Evolutionary conservation across 2,113 vertebrate species (phyloP).

Genomic region (Eurypyga helias): DNA sequence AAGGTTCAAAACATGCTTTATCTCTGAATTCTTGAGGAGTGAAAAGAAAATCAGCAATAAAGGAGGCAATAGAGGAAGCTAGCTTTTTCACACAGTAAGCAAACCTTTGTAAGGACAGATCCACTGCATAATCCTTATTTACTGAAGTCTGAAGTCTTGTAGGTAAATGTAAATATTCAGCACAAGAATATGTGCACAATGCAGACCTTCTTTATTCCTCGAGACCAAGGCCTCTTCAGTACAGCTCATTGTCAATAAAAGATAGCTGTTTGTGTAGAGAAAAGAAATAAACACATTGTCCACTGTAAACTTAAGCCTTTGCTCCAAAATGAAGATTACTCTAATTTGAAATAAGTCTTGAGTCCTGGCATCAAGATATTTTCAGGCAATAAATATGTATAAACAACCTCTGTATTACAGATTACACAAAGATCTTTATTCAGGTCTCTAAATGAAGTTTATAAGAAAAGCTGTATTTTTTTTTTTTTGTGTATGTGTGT

Average conservation of each 20-base stretch:
- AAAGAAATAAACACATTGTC: slow-evolving; percentile 24
- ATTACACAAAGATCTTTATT: background rate
- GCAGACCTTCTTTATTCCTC: slow-evolving; percentile 31
- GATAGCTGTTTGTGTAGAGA: background rate
- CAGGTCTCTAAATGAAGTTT: background rate
- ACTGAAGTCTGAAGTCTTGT: slow-evolving; percentile 33
- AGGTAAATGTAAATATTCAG: slow-evolving; percentile 64
- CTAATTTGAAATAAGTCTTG: background rate
- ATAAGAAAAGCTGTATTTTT: background rate
- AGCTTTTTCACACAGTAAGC: slow-evolving; percentile 3
- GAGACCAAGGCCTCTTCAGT: background rate
- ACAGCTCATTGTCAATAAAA: background rate
- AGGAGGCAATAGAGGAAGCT: background rate
- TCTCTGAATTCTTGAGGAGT: background rate
- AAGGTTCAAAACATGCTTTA: background rate
- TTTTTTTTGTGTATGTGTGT: background rate
- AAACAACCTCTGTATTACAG: background rate
- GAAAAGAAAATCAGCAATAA: slow-evolving; percentile 38
- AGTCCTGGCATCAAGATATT: background rate
- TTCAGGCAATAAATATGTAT: background rate
- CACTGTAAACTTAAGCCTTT: background rate
- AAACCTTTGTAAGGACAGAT: slow-evolving; percentile 47
- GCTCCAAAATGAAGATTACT: background rate
- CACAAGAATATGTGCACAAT: slow-evolving; percentile 34
- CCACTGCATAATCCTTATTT: slow-evolving; percentile 32